These are phyloP conservation scores for Felis chaus DNA, from an alignment of 2,113 vertebrate species.

Conservation along the genomic window DNA sequence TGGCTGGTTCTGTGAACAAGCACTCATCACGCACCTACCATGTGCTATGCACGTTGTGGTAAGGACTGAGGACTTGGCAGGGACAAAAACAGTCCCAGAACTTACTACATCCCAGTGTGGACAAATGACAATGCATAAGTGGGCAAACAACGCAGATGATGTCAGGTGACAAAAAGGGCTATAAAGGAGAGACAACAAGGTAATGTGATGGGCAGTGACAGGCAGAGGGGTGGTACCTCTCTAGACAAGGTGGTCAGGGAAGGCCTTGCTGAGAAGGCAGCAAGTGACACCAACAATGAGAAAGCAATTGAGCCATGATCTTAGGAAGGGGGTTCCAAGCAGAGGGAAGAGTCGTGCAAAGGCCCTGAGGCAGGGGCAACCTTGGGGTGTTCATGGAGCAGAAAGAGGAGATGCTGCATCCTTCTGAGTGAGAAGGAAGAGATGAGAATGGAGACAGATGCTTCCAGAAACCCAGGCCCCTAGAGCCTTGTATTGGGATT, in stretches of 20 bases:
- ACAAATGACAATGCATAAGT: background rate
- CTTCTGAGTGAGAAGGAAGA: background rate
- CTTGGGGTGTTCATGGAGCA: background rate
- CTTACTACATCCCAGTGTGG: background rate
- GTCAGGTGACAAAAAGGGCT: background rate
- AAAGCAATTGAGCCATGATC: background rate
- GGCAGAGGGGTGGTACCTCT: background rate
- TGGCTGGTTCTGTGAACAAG: background rate
- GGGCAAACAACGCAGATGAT: background rate
- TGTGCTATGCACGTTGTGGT: too few relatives aligned
- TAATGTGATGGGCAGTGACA: fast-evolving
- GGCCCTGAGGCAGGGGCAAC: background rate
- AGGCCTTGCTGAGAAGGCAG: background rate
- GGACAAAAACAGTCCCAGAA: background rate
- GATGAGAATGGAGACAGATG: background rate
- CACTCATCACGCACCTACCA: background rate
- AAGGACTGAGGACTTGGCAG: background rate
- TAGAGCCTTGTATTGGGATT: background rate
- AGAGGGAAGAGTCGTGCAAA: background rate
- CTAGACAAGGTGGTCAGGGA: background rate
- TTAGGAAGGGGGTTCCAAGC: background rate
- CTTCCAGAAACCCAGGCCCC: background rate
- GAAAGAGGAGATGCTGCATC: background rate
- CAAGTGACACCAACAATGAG: background rate
- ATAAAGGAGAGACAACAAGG: background rate